These are phyloP conservation scores for Tamias sibiricus DNA, from an alignment of 2,113 vertebrate species.

Conservation along the genomic window DNA sequence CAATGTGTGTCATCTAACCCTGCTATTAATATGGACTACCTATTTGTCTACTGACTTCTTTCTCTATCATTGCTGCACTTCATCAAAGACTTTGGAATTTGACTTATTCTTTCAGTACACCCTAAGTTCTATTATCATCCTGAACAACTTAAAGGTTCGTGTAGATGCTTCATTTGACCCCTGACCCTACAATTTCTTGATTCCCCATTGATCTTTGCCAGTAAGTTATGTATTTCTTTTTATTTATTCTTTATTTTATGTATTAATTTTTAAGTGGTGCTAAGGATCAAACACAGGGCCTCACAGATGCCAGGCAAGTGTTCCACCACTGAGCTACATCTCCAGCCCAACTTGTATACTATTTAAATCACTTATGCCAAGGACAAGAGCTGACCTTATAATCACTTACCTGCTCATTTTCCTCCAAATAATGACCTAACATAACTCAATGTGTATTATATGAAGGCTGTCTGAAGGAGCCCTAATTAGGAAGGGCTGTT, in stretches of 20 bases:
- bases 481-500: too few relatives aligned
- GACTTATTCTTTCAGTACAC: neutral
- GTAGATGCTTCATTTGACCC: neutral
- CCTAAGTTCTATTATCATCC: neutral
- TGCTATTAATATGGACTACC: neutral
- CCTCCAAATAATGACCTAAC: neutral
- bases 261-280: too few relatives aligned
- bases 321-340: too few relatives aligned
- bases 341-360: neutral
- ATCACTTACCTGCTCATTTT: neutral
- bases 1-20: neutral
- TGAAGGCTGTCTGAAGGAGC: too few relatives aligned
- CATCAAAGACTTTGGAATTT: neutral
- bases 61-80: neutral
- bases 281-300: too few relatives aligned
- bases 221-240: too few relatives aligned
- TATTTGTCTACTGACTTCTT: neutral
- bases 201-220: neutral
- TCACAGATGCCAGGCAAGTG: too few relatives aligned
- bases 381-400: neutral
- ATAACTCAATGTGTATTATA: neutral
- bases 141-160: neutral
- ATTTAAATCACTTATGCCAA: neutral
- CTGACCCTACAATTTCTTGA: neutral
- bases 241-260: too few relatives aligned